Evolutionary conservation across 2,113 vertebrate genomes (phyloP), one percentile per base, ranked within the genome.

Genomic region (Fukomys damarensis): DNA sequence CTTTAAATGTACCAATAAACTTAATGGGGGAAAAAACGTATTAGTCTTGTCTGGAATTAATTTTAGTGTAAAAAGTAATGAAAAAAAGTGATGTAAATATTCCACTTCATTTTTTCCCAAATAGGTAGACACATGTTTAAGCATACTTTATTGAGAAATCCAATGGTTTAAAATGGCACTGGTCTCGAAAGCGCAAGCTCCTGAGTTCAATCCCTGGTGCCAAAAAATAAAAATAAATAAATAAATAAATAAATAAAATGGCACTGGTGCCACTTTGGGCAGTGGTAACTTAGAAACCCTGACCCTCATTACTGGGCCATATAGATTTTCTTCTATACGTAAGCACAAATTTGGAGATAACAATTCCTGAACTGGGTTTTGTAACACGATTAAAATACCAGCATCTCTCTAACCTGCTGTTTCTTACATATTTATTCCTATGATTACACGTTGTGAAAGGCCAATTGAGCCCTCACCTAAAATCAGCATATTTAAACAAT

Each of bases 111-210:
- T 87, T 87, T 80, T 61, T 8, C 66, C 32, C 61, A 77, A 85
- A 93, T 56, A 84, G 19, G 6, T 43, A 84, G 38, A 3, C 35
- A 86, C 14, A 46, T 91, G 14, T 70, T 10, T n/a, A 12, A 70
- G 76, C 24, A 77, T 58, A 68, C 89, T 65, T 90, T 90, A 74
- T 56, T 91, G 35, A 96, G 35, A 93, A 94, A 81, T 38, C 94
- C 68, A 91, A n/a, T 86, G 58, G 49, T 49, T 63, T 74, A 5
- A 93, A 95, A 90, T 95, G 35, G 58, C 20, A 86, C 24, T 86
- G 66, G 4, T 89, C n/a, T n/a, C n/a, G n/a, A n/a, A n/a, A n/a
- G n/a, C n/a, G n/a, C n/a, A n/a, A n/a, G n/a, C n/a, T n/a, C n/a
- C n/a, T n/a, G n/a, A n/a, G n/a, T n/a, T n/a, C n/a, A n/a, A n/a